Base-by-base conservation (phyloP, 2,888 invertebrate species). In the Volucella bombylans region DNA sequence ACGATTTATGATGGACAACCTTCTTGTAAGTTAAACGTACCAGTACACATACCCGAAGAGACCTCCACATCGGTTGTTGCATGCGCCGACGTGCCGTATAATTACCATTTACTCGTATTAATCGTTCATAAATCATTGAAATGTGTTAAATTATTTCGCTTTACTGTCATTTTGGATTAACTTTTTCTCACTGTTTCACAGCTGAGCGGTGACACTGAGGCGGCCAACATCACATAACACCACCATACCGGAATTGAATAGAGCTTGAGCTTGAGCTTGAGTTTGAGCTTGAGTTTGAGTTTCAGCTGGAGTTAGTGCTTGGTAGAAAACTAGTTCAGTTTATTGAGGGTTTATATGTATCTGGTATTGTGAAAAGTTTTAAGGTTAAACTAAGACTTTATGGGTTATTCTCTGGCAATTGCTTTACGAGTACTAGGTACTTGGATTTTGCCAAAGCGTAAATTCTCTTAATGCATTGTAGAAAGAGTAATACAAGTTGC, bases 121-220 rank as follows among this genome's bases (percentile, higher is more conserved):
- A 78, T 64, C 64, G 50, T 18, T 31, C 50, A 64, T 82, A 78
- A 82, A 68, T 78, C 78, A 69, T 68, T 68, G 52, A 82, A 73
- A 78, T 68, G 55, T 71, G 65, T 77, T 62, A 57, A 57, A 61
- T 68, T 31, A 55, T 62, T 69, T 18, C 43, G 54, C 61, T 82
- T 67, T 31, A 31, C 6, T 31, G 31, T 31, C 31, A 6, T 6
- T 31, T 31, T 31, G 31, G 6, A 31, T 31, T 31, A 6, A 31
- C 31, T 18, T 4, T 31, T 43, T 23, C 43, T 11, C 9, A 12
- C 31, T 65, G 41, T 50, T 72, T 62, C 49, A 62, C 67, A 71
- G 71, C 55, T 65, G 62, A 64, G 49, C 55, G 59, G 67, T 72
- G 78, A 62, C 72, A 72, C 71, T 67, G 55, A 47, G 31, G 67